These are phyloP conservation scores for Microcebus tavaratra DNA, from an alignment of 2,113 vertebrate genomes.

Conservation along the genomic window DNA sequence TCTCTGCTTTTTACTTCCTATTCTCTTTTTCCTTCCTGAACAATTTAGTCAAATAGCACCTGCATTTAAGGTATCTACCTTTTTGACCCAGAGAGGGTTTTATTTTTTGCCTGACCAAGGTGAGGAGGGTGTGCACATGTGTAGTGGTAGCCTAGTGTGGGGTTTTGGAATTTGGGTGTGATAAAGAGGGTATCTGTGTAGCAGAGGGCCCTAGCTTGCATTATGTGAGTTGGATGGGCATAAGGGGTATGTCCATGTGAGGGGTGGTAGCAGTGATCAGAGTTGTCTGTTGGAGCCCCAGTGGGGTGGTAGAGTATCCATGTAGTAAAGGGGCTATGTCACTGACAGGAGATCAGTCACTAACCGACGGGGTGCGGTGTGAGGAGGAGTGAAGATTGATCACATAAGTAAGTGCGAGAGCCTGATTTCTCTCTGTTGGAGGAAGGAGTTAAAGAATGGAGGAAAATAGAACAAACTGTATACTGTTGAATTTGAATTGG, in stretches of 20 bases:
- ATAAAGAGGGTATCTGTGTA: not conserved
- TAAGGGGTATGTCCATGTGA: not conserved
- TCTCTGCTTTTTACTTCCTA: constrained; percentile 24
- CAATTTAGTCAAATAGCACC: not conserved
- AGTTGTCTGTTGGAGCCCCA: not conserved
- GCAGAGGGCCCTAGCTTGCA: not conserved
- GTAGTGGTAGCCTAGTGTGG: not conserved
- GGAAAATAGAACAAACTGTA: not conserved
- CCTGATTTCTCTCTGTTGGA: not conserved
- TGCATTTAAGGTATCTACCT: not conserved
- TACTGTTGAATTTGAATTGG: not conserved
- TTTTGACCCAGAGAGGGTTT: not conserved
- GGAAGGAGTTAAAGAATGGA: not conserved
- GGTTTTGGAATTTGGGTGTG: not conserved
- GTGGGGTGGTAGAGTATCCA: not conserved
- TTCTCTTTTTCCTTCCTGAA: not conserved
- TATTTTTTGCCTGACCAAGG: not conserved
- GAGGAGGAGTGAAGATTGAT: not conserved
- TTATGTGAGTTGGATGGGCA: not conserved
- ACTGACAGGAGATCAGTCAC: not conserved
- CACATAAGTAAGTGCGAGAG: not conserved
- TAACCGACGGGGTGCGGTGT: not conserved
- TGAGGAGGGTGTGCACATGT: not conserved
- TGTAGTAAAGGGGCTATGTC: not conserved
- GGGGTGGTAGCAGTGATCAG: not conserved